Evolutionary conservation across 2,797 vertebrate genomes (phyloP).

Genomic region (Epinephelus awoara): DNA sequence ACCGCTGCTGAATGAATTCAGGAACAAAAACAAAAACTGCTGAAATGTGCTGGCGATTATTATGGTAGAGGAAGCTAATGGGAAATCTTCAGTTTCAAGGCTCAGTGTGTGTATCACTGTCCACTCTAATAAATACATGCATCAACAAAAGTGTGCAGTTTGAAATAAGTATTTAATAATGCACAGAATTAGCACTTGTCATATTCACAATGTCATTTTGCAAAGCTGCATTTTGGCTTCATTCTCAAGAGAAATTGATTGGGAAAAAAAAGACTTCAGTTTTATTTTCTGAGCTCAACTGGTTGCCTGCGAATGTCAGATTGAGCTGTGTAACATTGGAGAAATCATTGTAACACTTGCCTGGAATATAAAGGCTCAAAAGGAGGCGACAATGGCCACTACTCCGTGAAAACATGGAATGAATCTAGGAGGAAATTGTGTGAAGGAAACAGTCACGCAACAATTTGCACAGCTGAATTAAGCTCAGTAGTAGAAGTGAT

Average conservation of each 20-base stretch:
- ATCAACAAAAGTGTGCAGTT: slow-evolving; percentile 1
- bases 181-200: background rate
- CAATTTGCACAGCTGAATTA: slow-evolving; percentile 22
- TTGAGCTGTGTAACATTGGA: background rate
- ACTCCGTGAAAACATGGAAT: slow-evolving; percentile 26
- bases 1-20: slow-evolving; percentile 27
- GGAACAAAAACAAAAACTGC: background rate
- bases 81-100: slow-evolving; percentile 41
- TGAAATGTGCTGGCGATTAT: slow-evolving; percentile 51
- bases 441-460: slow-evolving; percentile 25
- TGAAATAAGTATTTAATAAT: slow-evolving; percentile 3
- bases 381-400: background rate
- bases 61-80: slow-evolving; percentile 28
- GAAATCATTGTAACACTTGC: background rate
- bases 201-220: background rate
- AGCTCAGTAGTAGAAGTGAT: slow-evolving; percentile 26
- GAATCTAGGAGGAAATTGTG: slow-evolving; percentile 8
- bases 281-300: background rate
- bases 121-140: background rate
- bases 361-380: slow-evolving; percentile 6
- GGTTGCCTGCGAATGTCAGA: background rate
- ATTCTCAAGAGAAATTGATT: background rate
- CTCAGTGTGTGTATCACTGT: slow-evolving; percentile 8
- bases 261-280: background rate
- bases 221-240: background rate